A percentile compares a stretch with the other conserved stretches of the same genome.
These are phyloP conservation scores for Ceratosolen solmsi DNA, from an alignment of 1,140 invertebrate genomes.

Conservation along the genomic window DNA sequence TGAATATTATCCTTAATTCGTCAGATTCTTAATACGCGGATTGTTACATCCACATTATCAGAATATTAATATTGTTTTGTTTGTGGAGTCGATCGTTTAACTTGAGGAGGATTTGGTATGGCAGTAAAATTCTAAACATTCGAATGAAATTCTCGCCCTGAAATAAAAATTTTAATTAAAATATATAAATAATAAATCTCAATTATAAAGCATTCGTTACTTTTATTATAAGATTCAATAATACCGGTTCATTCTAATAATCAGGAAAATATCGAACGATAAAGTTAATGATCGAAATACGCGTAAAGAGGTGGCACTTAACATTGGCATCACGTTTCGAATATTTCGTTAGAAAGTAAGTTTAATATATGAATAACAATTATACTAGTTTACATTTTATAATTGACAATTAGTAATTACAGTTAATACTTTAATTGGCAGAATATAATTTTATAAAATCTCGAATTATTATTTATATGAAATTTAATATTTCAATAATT, in stretches of 20 bases:
- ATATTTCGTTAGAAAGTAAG: constrained; percentile 38
- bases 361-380: constrained; percentile 6
- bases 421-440: not conserved
- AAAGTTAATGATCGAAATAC: not conserved
- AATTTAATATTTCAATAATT: too few relatives aligned
- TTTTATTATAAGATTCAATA: too few relatives aligned
- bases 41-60: not conserved
- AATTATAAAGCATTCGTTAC: not conserved
- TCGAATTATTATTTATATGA: not conserved
- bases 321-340: constrained; percentile 37
- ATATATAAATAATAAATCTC: too few relatives aligned
- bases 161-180: too few relatives aligned
- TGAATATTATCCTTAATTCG: constrained; percentile 11
- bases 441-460: not conserved
- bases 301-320: constrained; percentile 15
- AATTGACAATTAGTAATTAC: not conserved
- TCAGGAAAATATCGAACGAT: not conserved
- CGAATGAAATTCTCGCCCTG: not conserved
- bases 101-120: not conserved
- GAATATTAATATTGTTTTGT: constrained; percentile 38
- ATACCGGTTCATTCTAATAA: too few relatives aligned
- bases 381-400: not conserved
- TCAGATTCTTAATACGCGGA: constrained; percentile 23
- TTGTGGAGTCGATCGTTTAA: not conserved
- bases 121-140: not conserved